Evolutionary conservation across 1,140 invertebrate genomes (phyloP).

Genomic region (Aphaenogaster ashmeadi): DNA sequence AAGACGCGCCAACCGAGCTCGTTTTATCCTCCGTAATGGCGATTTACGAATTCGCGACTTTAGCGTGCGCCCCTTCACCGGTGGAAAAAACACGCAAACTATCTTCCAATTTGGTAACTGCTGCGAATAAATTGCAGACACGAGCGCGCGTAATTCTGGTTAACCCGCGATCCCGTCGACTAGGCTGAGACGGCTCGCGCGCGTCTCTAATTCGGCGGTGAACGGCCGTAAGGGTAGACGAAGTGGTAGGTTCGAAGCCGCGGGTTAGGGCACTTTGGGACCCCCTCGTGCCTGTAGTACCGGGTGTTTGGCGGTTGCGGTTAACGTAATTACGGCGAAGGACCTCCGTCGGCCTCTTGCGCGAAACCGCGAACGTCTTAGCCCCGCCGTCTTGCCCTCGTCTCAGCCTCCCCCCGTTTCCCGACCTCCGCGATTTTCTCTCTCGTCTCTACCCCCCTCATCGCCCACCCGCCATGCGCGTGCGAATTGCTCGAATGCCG

Average conservation of each 20-base stretch:
- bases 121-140: slow-evolving; percentile 38
- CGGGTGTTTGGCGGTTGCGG: slow-evolving; percentile 83
- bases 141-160: slow-evolving; percentile 33
- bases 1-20: not conserved
- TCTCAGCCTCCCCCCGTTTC: slow-evolving; percentile 36
- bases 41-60: not conserved
- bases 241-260: slow-evolving; percentile 69
- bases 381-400: slow-evolving; percentile 63
- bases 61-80: not conserved
- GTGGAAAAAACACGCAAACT: not conserved
- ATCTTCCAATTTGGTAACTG: not conserved
- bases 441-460: slow-evolving; percentile 47
- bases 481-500: slow-evolving; percentile 81
- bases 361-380: slow-evolving; percentile 85
- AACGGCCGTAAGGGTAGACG: slow-evolving; percentile 51
- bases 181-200: not conserved
- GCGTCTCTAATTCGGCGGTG: slow-evolving; percentile 52
- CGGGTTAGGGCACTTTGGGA: slow-evolving; percentile 78
- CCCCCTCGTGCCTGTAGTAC: slow-evolving; percentile 76
- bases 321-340: slow-evolving; percentile 85
- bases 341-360: slow-evolving; percentile 81
- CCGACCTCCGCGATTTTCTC: slow-evolving; percentile 74
- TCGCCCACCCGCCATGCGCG: slow-evolving; percentile 57
- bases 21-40: too few relatives aligned
- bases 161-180: slow-evolving; percentile 25